Percentiles rank a stretch among this genome's conserved stretches.
Evolutionary conservation across 2,888 invertebrate species (phyloP).

Genomic region (Drosophila lacicola): DNA sequence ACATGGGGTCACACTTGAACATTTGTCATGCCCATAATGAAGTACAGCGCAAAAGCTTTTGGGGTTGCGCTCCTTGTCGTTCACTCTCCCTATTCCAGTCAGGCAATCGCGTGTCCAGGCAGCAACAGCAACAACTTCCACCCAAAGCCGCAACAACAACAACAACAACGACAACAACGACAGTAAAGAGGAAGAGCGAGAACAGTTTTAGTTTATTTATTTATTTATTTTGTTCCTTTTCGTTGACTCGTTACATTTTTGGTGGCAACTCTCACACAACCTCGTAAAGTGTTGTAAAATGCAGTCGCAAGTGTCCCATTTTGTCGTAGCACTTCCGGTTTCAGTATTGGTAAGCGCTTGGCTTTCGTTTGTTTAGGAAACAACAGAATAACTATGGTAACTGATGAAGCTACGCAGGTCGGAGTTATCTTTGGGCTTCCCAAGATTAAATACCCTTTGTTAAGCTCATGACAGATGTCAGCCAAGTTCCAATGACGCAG

Average conservation of each 20-base stretch:
- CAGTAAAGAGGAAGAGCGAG: conserved; percentile 25
- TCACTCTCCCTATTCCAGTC: conserved; percentile 30
- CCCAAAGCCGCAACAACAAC: conserved; percentile 38
- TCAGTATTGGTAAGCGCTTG: conserved; percentile 11
- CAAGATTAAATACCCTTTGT: too few species aligned
- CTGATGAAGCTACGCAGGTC: neutral
- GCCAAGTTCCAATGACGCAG: too few species aligned
- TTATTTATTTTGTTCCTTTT: conserved; percentile 3
- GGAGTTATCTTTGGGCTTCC: neutral
- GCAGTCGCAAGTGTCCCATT: conserved; percentile 12
- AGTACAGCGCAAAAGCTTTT: conserved; percentile 54
- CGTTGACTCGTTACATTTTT: conserved; percentile 16
- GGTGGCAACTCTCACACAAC: conserved; percentile 18
- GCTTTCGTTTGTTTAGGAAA: neutral
- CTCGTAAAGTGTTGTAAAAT: conserved; percentile 17
- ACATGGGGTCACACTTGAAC: conserved; percentile 48
- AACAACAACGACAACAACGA: conserved; percentile 9
- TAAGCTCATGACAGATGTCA: too few species aligned
- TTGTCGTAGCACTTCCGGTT: conserved; percentile 14
- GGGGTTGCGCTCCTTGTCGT: conserved; percentile 51
- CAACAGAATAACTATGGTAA: neutral
- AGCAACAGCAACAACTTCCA: conserved; percentile 39
- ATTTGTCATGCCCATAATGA: conserved; percentile 70
- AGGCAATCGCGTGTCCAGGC: conserved; percentile 62
- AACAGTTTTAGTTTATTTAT: conserved; percentile 37